phyloP scores from a whole-genome alignment of 2,113 vertebrate species.

The Toxostoma redivivum region DNA sequence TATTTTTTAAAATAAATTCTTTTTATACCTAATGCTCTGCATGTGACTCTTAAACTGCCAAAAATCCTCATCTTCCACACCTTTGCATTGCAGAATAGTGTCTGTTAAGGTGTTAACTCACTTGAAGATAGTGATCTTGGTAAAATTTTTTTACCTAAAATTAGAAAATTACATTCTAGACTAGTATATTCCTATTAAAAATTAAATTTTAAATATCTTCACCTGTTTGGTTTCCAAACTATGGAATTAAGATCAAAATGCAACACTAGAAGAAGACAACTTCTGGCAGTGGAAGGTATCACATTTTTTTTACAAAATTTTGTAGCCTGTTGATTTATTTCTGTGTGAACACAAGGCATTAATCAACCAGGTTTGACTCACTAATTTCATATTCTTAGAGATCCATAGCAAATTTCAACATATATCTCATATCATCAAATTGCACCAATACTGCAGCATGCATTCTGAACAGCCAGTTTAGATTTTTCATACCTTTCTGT shows the following conservation, averaged over 20 bases:
- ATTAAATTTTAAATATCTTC: not conserved
- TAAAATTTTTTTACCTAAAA: not conserved
- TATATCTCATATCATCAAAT: not conserved
- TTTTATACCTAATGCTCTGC: accelerated
- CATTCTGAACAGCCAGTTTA: not conserved
- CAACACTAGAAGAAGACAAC: not conserved
- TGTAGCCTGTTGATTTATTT: not conserved
- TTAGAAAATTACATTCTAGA: not conserved
- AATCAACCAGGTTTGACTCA: not conserved
- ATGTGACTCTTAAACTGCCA: not conserved
- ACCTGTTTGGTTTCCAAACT: not conserved
- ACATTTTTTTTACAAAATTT: not conserved
- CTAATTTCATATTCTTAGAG: not conserved
- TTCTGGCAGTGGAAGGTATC: not conserved
- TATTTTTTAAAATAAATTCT: not conserved
- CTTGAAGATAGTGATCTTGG: not conserved
- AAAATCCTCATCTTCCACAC: not conserved
- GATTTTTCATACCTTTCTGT: not conserved
- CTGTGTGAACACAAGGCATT: not conserved
- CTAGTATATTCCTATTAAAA: not conserved
- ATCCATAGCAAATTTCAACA: not conserved
- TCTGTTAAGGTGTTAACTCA: not conserved
- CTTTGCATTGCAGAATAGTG: not conserved
- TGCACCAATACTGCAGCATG: not conserved
- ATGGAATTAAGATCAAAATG: not conserved